Percentiles rank a stretch among this genome's conserved stretches.
Conservation (phyloP, 2,797 vertebrate species). For the Aphelocoma californica region DNA sequence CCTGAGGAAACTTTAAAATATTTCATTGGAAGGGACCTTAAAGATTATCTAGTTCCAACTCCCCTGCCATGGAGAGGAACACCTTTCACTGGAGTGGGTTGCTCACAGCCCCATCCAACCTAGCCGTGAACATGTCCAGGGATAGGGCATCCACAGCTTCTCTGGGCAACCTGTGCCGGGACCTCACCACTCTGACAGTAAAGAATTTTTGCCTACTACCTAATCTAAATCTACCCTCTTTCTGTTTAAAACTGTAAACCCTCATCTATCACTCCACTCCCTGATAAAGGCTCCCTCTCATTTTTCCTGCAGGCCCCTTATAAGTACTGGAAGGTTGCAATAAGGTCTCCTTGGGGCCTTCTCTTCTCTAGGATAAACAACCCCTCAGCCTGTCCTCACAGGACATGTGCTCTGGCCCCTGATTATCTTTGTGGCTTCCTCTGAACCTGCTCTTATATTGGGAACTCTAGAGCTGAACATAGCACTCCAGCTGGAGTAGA, state of each 20-base stretch:
- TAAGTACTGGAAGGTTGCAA: background rate
- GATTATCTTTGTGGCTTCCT: background rate
- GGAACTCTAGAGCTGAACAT: background rate
- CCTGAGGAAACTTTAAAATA: background rate
- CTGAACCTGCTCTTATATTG: background rate
- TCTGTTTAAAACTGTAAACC: background rate
- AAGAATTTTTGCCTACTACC: background rate
- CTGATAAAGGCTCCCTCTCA: background rate
- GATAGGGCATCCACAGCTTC: background rate
- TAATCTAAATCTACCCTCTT: background rate
- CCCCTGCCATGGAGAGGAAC: background rate
- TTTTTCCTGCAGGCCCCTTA: background rate
- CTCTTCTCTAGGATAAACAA: background rate
- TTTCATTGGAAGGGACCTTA: background rate
- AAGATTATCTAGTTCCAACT: background rate
- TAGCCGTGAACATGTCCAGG: background rate
- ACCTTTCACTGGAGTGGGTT: background rate
- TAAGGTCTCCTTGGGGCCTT: background rate
- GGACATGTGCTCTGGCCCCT: background rate
- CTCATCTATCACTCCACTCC: background rate
- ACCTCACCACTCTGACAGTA: background rate
- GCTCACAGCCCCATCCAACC: background rate
- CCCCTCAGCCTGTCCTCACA: background rate
- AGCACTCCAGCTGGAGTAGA: background rate
- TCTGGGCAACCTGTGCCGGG: background rate